Percentiles rank a stretch among this genome's conserved stretches.
Evolutionary conservation across 2,113 vertebrate species (phyloP).

Genomic region (Charina bottae): DNA sequence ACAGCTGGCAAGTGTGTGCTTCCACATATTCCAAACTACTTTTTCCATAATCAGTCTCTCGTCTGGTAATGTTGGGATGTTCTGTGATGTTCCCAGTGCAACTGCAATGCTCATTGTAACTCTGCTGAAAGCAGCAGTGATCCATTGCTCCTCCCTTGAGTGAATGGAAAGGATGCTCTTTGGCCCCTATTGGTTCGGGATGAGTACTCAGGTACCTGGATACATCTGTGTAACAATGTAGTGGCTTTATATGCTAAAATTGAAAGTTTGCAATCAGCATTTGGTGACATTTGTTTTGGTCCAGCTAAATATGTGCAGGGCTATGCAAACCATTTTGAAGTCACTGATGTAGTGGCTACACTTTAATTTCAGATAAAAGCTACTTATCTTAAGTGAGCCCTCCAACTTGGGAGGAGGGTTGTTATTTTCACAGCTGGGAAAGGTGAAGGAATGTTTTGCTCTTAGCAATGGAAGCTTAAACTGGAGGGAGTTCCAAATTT

Average conservation of each 20-base stretch:
- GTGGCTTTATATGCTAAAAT: constrained; percentile 37
- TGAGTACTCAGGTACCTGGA: neutral
- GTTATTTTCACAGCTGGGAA: neutral
- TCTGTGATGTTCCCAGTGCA: neutral
- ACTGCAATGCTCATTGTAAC: fast-evolving
- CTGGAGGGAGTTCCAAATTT: neutral
- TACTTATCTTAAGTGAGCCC: neutral
- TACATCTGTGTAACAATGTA: neutral
- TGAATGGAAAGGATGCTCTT: neutral
- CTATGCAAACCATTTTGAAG: constrained; percentile 42
- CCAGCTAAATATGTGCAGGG: constrained; percentile 18
- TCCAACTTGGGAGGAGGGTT: neutral
- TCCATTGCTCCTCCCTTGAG: neutral
- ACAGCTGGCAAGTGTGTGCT: neutral
- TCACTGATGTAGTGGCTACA: constrained; percentile 46
- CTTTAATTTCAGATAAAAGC: constrained; percentile 19
- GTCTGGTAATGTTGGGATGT: neutral
- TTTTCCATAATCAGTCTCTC: neutral
- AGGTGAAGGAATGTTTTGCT: neutral
- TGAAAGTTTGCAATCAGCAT: constrained; percentile 47
- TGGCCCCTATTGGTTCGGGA: constrained; percentile 54
- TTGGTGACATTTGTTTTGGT: constrained; percentile 5
- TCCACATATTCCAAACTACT: neutral
- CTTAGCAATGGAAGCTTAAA: neutral
- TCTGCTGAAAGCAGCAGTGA: fast-evolving